Percentiles rank a stretch among this genome's conserved stretches.
Evolutionary conservation across 2,888 invertebrate species (phyloP).

Genomic region (Drosophila leonis): DNA sequence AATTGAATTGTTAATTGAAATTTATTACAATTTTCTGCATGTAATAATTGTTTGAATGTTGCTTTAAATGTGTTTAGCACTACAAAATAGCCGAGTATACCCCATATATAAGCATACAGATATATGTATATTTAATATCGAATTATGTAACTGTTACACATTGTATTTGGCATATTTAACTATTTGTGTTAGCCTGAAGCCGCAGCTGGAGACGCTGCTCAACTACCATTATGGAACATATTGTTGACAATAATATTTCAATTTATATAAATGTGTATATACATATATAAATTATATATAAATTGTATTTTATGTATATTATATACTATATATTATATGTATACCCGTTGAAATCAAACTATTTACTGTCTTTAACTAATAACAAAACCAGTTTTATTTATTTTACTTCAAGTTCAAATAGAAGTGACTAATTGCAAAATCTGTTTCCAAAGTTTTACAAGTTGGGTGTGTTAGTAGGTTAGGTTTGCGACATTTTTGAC

Average conservation of each 20-base stretch:
- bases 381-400: constrained; percentile 31
- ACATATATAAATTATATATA: constrained; percentile 34
- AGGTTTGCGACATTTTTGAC: constrained; percentile 4
- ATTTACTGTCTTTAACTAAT: constrained; percentile 31
- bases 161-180: constrained; percentile 37
- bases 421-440: constrained; percentile 1
- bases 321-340: constrained; percentile 47
- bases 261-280: constrained; percentile 54
- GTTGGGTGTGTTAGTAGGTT: background rate
- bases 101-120: constrained; percentile 14
- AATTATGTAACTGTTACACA: constrained; percentile 71
- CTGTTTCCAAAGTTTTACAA: background rate
- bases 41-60: constrained; percentile 58
- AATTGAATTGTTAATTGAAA: constrained; percentile 24
- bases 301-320: constrained; percentile 53
- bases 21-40: constrained; percentile 41
- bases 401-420: constrained; percentile 25
- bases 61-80: constrained; percentile 66
- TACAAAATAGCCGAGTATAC: constrained; percentile 12
- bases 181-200: constrained; percentile 56
- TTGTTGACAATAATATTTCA: constrained; percentile 81
- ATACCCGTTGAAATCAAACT: constrained; percentile 50
- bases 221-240: constrained; percentile 66
- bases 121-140: constrained; percentile 7
- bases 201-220: constrained; percentile 55